Percentiles rank a stretch among this genome's conserved stretches.
These are phyloP conservation scores for Mythimna loreyi DNA, from an alignment of 2,888 invertebrate genomes.

Conservation along the genomic window DNA sequence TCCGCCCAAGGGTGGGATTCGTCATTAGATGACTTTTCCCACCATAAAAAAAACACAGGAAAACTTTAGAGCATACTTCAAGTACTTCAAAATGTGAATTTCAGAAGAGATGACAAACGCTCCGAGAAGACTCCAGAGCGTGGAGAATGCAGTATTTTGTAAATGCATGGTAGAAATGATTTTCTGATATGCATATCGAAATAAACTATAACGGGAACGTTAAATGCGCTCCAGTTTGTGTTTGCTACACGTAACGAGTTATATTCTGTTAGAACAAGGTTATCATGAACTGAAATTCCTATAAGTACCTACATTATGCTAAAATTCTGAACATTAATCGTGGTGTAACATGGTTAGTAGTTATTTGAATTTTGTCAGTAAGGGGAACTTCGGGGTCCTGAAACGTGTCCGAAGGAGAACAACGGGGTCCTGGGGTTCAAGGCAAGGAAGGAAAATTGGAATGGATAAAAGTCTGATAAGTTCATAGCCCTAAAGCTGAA, in stretches of 20 bases:
- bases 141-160: constrained; percentile 42
- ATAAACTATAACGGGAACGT: constrained; percentile 54
- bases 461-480: too few relatives aligned
- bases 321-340: not conserved
- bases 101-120: constrained; percentile 13
- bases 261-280: constrained; percentile 36
- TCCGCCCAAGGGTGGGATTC: too few relatives aligned
- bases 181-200: constrained; percentile 59
- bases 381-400: too few relatives aligned
- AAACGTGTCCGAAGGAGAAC: too few relatives aligned
- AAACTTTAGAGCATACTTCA: not conserved
- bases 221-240: constrained; percentile 53
- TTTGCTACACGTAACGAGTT: constrained; percentile 21
- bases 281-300: constrained; percentile 30
- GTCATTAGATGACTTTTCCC: too few relatives aligned
- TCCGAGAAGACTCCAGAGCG: not conserved
- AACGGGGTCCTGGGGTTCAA: too few relatives aligned
- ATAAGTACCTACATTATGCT: constrained; percentile 1
- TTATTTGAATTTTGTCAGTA: not conserved
- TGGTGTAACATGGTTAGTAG: not conserved
- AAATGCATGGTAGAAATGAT: constrained; percentile 47
- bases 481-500: too few relatives aligned
- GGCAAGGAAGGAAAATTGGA: too few relatives aligned
- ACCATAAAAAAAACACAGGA: too few relatives aligned
- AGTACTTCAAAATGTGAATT: not conserved